These are phyloP conservation scores for Pithys albifrons DNA, from an alignment of 2,113 vertebrate genomes.

Conservation along the genomic window DNA sequence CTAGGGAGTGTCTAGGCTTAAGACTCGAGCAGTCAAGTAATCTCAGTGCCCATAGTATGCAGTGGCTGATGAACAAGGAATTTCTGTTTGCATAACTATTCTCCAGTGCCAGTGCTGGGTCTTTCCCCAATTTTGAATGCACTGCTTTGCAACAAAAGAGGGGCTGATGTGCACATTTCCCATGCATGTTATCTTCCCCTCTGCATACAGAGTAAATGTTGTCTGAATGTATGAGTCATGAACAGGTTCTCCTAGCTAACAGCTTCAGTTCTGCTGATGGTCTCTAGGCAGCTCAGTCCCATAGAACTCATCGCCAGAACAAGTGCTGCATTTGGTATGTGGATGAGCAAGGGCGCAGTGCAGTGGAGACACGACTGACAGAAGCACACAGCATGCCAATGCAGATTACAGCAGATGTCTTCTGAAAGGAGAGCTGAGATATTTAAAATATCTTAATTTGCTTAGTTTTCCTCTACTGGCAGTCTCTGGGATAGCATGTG, in stretches of 20 bases:
- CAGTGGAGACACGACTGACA: background rate
- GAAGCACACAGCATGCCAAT: background rate
- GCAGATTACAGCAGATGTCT: conserved; percentile 33
- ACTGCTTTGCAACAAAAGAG: background rate
- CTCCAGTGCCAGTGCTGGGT: background rate
- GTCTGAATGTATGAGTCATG: background rate
- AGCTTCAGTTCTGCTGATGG: background rate
- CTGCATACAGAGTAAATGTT: background rate
- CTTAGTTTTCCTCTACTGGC: conserved; percentile 43
- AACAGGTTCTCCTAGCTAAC: background rate
- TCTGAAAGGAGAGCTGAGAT: conserved; percentile 6
- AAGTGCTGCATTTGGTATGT: background rate
- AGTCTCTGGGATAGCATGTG: conserved; percentile 13
- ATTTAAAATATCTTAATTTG: conserved; percentile 46
- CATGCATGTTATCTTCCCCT: background rate
- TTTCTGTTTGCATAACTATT: background rate
- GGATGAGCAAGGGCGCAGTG: background rate
- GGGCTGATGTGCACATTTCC: background rate
- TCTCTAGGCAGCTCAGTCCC: background rate
- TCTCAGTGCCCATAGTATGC: background rate
- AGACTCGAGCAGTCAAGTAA: background rate
- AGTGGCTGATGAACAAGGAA: background rate
- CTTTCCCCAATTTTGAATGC: background rate
- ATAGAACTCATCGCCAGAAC: background rate
- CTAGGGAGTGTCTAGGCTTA: background rate